Conservation (phyloP, 2,113 vertebrate genomes). For the Cyprinodon tularosa region DNA sequence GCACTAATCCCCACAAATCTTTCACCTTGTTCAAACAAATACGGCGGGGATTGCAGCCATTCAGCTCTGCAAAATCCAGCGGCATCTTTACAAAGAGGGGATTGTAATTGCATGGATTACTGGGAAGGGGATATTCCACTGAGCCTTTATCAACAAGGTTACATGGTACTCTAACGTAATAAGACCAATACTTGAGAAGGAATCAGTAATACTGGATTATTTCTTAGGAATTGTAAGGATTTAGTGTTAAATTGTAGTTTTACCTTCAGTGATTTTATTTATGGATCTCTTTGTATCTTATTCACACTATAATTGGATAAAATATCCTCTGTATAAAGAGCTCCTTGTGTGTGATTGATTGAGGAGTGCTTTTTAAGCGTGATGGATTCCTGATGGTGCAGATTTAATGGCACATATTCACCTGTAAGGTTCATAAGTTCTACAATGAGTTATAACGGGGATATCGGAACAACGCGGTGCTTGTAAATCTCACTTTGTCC, state of each 20-base stretch:
- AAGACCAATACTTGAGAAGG: slow-evolving; percentile 41
- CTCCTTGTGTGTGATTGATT: slow-evolving; percentile 45
- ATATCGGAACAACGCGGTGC: slow-evolving; percentile 47
- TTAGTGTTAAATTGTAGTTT: slow-evolving; percentile 45
- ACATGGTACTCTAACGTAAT: slow-evolving; percentile 59
- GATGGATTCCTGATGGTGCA: slow-evolving; percentile 28
- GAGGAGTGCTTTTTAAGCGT: not conserved
- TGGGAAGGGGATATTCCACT: slow-evolving; percentile 63
- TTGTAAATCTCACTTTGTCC: slow-evolving; percentile 74
- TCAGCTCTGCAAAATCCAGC: slow-evolving; percentile 51
- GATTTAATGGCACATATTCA: slow-evolving; percentile 44
- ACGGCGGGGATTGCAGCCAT: slow-evolving; percentile 52
- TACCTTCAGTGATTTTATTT: slow-evolving; percentile 44
- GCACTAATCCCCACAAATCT: slow-evolving; percentile 75
- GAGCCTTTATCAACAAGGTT: slow-evolving; percentile 72
- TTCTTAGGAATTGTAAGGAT: slow-evolving; percentile 39
- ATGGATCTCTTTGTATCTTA: slow-evolving; percentile 33
- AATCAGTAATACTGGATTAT: slow-evolving; percentile 51
- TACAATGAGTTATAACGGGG: slow-evolving; percentile 58
- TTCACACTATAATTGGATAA: slow-evolving; percentile 31
- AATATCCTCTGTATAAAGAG: slow-evolving; percentile 42
- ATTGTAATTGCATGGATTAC: slow-evolving; percentile 75
- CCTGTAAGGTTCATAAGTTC: slow-evolving; percentile 36
- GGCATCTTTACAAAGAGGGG: slow-evolving; percentile 58
- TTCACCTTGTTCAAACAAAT: slow-evolving; percentile 76